Conservation (phyloP, 2,797 vertebrate species). For the Erpetoichthys calabaricus region DNA sequence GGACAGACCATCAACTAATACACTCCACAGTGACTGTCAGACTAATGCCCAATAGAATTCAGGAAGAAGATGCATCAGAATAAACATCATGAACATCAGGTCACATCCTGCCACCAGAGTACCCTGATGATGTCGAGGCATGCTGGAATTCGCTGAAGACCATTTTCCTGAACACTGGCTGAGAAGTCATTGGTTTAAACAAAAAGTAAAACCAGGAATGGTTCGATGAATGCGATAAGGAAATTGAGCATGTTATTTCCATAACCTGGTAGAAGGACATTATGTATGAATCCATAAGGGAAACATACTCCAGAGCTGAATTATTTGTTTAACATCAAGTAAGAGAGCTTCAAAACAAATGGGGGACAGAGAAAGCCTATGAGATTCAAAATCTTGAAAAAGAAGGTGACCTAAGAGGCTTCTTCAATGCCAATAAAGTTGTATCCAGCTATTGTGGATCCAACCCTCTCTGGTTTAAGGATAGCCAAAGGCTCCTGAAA, state of each 20-base stretch:
- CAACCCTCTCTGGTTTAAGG: conserved; percentile 10
- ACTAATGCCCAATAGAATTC: not conserved
- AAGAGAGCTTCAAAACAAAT: conserved; percentile 7
- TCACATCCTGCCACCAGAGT: conserved; percentile 7
- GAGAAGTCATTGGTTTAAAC: not conserved
- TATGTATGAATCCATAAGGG: conserved; percentile 2
- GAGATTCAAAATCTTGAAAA: conserved; percentile 10
- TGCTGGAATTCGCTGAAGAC: conserved; percentile 3
- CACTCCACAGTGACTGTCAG: not conserved
- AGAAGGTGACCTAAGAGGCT: conserved; percentile 2
- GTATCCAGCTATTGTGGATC: not conserved
- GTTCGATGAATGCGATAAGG: conserved; percentile 6
- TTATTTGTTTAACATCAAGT: not conserved
- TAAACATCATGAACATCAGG: conserved; percentile 5
- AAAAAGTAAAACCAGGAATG: conserved; percentile 11
- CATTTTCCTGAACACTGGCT: conserved; percentile 1
- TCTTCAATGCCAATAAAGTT: conserved; percentile 12
- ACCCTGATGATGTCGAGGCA: conserved; percentile 7
- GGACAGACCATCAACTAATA: conserved; percentile 7
- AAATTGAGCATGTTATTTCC: conserved; percentile 9
- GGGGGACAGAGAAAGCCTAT: conserved; percentile 8
- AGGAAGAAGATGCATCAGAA: not conserved
- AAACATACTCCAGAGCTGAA: conserved; percentile 8
- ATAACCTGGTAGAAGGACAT: conserved; percentile 8
- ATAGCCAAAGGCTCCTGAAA: conserved; percentile 8